Evolutionary conservation across 1,140 invertebrate species (phyloP).

Genomic region (Cataglyphis hispanica): DNA sequence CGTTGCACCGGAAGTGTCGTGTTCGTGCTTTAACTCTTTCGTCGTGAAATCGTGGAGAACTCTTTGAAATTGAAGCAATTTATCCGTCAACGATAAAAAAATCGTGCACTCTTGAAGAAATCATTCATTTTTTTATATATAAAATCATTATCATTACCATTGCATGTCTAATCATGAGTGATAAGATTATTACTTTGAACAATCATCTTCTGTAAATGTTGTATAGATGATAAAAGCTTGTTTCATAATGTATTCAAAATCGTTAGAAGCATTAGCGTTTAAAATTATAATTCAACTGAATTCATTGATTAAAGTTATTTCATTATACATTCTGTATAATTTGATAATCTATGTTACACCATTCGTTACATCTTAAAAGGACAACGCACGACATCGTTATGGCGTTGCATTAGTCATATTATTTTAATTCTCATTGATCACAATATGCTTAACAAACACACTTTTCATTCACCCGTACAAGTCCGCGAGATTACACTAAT

Average conservation of each 20-base stretch:
- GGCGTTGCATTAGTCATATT: conserved; percentile 36
- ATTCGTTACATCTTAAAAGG: not conserved
- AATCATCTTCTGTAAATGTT: not conserved
- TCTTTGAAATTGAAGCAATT: conserved; percentile 57
- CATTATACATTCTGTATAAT: not conserved
- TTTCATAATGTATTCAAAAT: not conserved
- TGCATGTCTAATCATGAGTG: not conserved
- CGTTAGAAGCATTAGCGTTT: not conserved
- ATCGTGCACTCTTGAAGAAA: not conserved
- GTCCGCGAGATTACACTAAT: conserved; percentile 46
- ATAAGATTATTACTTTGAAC: not conserved
- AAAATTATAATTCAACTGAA: not conserved
- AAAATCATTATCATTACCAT: conserved; percentile 25
- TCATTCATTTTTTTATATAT: not conserved
- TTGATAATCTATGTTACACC: not conserved
- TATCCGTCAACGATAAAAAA: conserved; percentile 62
- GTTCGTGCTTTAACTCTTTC: conserved; percentile 75
- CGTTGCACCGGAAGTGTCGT: conserved; percentile 78
- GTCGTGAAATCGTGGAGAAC: conserved; percentile 57
- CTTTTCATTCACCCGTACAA: conserved; percentile 12
- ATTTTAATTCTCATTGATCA: conserved; percentile 43
- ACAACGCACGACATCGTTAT: not conserved
- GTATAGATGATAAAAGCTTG: not conserved
- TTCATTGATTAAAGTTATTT: not conserved
- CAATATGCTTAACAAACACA: conserved; percentile 7